A percentile compares a stretch with the other conserved stretches of the same genome.
These are phyloP conservation scores for Eueides isabella DNA, from an alignment of 1,140 invertebrate genomes.

Conservation along the genomic window DNA sequence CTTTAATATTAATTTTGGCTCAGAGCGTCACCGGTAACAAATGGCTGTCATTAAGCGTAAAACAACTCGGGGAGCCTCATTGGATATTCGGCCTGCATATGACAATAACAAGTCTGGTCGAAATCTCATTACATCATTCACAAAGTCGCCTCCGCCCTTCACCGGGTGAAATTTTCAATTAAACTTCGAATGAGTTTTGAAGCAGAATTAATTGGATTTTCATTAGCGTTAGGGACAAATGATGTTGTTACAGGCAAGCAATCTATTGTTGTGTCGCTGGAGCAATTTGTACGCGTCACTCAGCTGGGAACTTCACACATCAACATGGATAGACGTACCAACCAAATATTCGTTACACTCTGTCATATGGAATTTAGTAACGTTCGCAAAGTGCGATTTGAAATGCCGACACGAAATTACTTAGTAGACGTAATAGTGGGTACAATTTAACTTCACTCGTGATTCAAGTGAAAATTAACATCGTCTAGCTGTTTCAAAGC, in stretches of 20 bases:
- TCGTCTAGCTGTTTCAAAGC: neutral
- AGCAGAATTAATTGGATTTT: slow-evolving; percentile 80
- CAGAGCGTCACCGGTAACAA: slow-evolving; percentile 54
- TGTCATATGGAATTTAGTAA: neutral
- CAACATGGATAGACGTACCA: slow-evolving; percentile 47
- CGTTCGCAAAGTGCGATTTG: neutral
- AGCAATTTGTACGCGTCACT: slow-evolving; percentile 74
- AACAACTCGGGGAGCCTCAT: slow-evolving; percentile 50
- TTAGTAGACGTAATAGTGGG: neutral
- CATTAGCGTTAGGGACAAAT: slow-evolving; percentile 79
- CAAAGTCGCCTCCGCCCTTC: slow-evolving; percentile 64
- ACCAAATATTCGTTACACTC: slow-evolving; percentile 28
- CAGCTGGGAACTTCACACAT: slow-evolving; percentile 60
- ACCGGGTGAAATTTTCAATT: slow-evolving; percentile 75
- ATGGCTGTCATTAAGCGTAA: slow-evolving; percentile 63
- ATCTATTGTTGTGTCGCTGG: slow-evolving; percentile 66
- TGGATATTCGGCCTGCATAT: slow-evolving; percentile 58
- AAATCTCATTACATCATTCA: slow-evolving; percentile 78
- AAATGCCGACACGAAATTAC: neutral
- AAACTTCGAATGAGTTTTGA: slow-evolving; percentile 79
- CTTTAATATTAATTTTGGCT: slow-evolving; percentile 35
- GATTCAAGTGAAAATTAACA: slow-evolving; percentile 4
- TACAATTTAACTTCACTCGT: neutral
- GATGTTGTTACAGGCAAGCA: slow-evolving; percentile 75
- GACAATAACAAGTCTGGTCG: slow-evolving; percentile 70